A percentile compares a stretch with the other conserved stretches of the same genome.
These are phyloP conservation scores for Pygoscelis antarcticus DNA, from an alignment of 2,113 vertebrate species.

Conservation along the genomic window DNA sequence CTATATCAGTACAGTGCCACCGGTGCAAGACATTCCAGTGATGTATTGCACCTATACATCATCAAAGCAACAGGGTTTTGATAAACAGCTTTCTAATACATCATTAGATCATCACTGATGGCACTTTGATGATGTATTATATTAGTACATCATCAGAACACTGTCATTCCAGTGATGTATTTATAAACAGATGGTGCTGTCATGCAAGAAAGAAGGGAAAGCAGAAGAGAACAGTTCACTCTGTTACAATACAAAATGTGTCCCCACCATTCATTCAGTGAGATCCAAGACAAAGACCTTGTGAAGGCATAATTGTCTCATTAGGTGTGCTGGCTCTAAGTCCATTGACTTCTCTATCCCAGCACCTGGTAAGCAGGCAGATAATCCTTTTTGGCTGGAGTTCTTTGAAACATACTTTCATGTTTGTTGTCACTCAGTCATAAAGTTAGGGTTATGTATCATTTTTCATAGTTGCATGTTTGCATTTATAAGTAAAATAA, in stretches of 20 bases:
- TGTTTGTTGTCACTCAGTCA: background rate
- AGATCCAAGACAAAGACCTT: background rate
- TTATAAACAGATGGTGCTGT: slow-evolving; percentile 72
- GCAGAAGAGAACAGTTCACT: slow-evolving; percentile 21
- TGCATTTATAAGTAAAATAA: background rate
- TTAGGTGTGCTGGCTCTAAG: background rate
- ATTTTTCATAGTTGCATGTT: background rate
- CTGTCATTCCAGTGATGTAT: slow-evolving; percentile 69
- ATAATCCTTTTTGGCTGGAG: background rate
- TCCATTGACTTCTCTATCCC: background rate
- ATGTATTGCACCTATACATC: slow-evolving; percentile 65
- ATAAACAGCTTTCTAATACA: slow-evolving; percentile 71
- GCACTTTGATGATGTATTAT: slow-evolving; percentile 74
- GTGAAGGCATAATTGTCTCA: background rate
- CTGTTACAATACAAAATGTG: background rate
- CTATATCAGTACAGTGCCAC: background rate
- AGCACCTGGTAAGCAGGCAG: background rate
- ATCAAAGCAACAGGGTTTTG: slow-evolving; percentile 61
- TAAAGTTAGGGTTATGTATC: background rate
- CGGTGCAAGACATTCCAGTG: slow-evolving; percentile 42
- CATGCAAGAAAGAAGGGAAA: slow-evolving; percentile 44
- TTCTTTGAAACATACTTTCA: background rate
- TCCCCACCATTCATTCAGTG: background rate
- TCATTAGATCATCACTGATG: slow-evolving; percentile 73
- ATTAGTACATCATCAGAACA: slow-evolving; percentile 71